Percentiles rank a stretch among this genome's conserved stretches.
Evolutionary conservation across 2,797 vertebrate genomes (phyloP).

Genomic region (Bradypodion pumilum): DNA sequence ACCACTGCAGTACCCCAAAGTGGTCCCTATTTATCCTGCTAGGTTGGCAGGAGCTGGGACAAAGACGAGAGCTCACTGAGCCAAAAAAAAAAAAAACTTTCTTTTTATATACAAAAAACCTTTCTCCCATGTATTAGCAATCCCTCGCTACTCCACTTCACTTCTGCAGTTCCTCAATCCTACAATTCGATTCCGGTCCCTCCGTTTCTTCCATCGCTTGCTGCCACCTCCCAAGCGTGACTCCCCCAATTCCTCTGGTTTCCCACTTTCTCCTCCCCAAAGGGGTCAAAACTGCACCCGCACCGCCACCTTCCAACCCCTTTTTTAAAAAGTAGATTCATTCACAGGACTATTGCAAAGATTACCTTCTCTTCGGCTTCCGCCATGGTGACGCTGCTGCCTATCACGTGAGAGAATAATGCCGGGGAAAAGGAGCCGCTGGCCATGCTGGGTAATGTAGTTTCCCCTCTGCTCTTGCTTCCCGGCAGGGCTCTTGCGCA

Average conservation of each 20-base stretch:
- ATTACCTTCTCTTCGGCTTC: constrained; percentile 86
- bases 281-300: too few species aligned
- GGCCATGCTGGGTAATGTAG: constrained; percentile 82
- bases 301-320: too few species aligned
- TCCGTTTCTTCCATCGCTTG: neutral
- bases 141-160: neutral
- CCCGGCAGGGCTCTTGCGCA: too few species aligned
- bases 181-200: neutral
- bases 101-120: neutral
- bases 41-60: too few species aligned
- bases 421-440: neutral
- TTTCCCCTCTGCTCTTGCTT: constrained; percentile 45
- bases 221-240: neutral
- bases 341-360: fast-evolving
- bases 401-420: constrained; percentile 80
- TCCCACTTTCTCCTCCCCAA: neutral
- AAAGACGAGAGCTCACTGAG: too few species aligned
- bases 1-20: too few species aligned
- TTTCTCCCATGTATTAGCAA: neutral
- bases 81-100: neutral
- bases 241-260: neutral
- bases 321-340: too few species aligned
- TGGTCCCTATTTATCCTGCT: too few species aligned
- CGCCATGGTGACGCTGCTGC: constrained; percentile 78
- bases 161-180: neutral